Evolutionary conservation across 2,113 vertebrate genomes (phyloP).

Genomic region (Paramormyrops kingsleyae): DNA sequence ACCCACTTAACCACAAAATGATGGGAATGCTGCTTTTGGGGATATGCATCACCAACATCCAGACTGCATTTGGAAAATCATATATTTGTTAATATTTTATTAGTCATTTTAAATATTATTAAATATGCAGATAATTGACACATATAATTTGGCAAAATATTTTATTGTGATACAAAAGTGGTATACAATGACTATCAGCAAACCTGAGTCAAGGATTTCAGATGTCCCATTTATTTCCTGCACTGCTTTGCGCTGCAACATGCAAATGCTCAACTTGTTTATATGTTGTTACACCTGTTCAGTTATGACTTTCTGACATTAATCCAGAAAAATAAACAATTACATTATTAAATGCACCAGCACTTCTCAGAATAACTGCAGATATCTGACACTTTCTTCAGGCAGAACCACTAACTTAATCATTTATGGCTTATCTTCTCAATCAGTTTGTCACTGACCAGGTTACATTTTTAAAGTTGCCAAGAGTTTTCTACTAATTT

Average conservation of each 20-base stretch:
- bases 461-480: neutral
- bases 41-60: neutral
- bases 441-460: neutral
- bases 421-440: neutral
- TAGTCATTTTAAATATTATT: neutral
- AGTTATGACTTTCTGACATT: no score
- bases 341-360: no score
- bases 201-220: neutral
- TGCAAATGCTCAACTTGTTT: neutral
- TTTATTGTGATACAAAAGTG: neutral
- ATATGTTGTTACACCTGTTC: no score
- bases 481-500: neutral
- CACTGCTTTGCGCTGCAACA: neutral
- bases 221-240: neutral
- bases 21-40: neutral
- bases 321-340: no score
- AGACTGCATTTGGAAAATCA: neutral
- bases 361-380: no score
- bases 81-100: neutral
- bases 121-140: neutral
- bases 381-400: neutral
- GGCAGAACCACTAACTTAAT: neutral
- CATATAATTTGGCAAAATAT: neutral
- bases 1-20: neutral
- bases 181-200: neutral